Evolutionary conservation across 2,797 vertebrate genomes (phyloP).

Genomic region (Salarias fasciatus): DNA sequence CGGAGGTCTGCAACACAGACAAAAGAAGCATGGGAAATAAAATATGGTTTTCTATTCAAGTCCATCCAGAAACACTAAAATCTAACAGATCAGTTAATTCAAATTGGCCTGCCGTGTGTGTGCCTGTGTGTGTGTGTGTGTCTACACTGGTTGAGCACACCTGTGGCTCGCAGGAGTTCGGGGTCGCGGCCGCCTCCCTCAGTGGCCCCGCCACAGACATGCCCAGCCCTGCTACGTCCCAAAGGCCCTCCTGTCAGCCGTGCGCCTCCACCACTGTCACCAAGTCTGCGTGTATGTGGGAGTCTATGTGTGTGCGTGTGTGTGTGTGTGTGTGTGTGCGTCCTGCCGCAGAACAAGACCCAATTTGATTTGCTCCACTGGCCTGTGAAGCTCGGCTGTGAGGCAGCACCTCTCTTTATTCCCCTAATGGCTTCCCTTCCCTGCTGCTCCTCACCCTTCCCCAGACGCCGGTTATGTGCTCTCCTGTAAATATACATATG

Average conservation of each 20-base stretch:
- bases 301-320: constrained; percentile 22
- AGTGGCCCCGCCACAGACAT: constrained; percentile 63
- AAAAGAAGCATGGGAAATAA: too few relatives aligned
- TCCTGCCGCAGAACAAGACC: constrained; percentile 87
- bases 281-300: constrained; percentile 21
- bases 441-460: constrained; percentile 76
- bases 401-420: constrained; percentile 94
- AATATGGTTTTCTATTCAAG: too few relatives aligned
- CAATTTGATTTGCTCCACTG: constrained; percentile 98
- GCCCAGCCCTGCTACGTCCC: constrained; percentile 73
- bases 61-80: too few relatives aligned
- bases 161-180: constrained; percentile 67
- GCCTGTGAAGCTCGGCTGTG: constrained; percentile 93
- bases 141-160: constrained; percentile 47
- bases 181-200: constrained; percentile 65
- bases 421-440: constrained; percentile 92
- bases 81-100: too few relatives aligned
- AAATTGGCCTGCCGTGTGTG: background rate
- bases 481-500: constrained; percentile 98
- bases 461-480: constrained; percentile 93
- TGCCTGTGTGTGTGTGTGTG: too few relatives aligned
- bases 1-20: too few relatives aligned
- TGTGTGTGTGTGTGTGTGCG: constrained; percentile 32
- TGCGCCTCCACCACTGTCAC: constrained; percentile 62
- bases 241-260: constrained; percentile 65